Percentiles rank a stretch among this genome's conserved stretches.
Evolutionary conservation across 2,797 vertebrate genomes (phyloP).

Genomic region (Amphiprion clarkii): DNA sequence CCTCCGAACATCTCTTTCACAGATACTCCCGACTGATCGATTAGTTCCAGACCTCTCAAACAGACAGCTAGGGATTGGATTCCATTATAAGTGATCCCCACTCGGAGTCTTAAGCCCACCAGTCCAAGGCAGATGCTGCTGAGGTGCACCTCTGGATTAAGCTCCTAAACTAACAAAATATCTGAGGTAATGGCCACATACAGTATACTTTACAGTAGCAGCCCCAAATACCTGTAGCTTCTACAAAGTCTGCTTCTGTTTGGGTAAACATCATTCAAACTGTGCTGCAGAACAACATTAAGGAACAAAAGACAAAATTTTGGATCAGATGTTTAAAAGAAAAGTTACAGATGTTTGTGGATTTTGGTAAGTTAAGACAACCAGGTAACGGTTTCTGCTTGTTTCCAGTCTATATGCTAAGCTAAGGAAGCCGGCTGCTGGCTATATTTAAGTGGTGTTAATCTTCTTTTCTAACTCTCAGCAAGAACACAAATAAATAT

Average conservation of each 20-base stretch:
- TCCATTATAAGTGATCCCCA: slow-evolving; percentile 83
- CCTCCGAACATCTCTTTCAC: slow-evolving; percentile 83
- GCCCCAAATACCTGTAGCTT: slow-evolving; percentile 37
- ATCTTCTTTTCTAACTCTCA: not conserved
- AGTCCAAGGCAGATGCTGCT: slow-evolving; percentile 69
- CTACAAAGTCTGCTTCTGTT: slow-evolving; percentile 29
- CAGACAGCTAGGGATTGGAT: slow-evolving; percentile 83
- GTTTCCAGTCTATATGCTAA: too few relatives aligned
- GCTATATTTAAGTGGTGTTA: not conserved
- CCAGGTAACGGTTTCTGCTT: too few relatives aligned
- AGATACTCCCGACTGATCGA: slow-evolving; percentile 84
- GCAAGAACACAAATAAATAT: not conserved
- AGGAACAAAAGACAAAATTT: slow-evolving; percentile 1
- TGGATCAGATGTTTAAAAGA: too few relatives aligned
- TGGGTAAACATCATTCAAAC: slow-evolving; percentile 19
- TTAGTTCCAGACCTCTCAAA: slow-evolving; percentile 85
- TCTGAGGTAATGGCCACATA: slow-evolving; percentile 59
- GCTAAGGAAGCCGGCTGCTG: too few relatives aligned
- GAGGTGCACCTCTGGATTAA: slow-evolving; percentile 76
- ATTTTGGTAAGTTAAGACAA: too few relatives aligned
- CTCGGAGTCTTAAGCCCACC: slow-evolving; percentile 71
- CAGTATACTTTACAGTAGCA: slow-evolving; percentile 59
- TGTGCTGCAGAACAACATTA: not conserved
- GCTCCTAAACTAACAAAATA: slow-evolving; percentile 81
- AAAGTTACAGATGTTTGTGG: not conserved